Evolutionary conservation across 2,113 vertebrate species (phyloP), one percentile per base, ranked within the genome.

Genomic region (Hyperopisus bebe): DNA sequence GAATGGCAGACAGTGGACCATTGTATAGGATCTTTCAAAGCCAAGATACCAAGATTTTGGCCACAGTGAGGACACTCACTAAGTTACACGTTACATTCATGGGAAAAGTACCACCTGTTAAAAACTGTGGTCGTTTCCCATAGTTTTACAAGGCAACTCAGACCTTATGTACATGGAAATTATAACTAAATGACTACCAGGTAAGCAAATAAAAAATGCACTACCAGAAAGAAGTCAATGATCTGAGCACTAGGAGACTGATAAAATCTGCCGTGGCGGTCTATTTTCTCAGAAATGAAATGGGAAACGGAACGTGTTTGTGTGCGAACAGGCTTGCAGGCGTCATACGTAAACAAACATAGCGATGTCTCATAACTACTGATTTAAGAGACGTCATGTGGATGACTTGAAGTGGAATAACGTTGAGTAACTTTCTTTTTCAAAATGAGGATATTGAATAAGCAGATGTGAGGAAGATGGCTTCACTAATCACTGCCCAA

Each of bases 121-220:
- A 42, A 86, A 91, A 83, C 86, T 89, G 80, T 91, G 88, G 66
- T 90, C 84, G 42, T 91, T 88, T 90, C 47, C 50, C 89, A 93
- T 93, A 94, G 94, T 94, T 90, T 62, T 27, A 42, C 17, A 55
- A 1, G 91, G 90, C 94, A 94, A 94, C 90, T 92, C 9, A 47
- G 3, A 87, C 3, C 6, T 39, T 17, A 35, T 9, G 17, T 74
- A 17, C 6, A 39, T n/a, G 84, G 53, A 44, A 44, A 31, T n/a
- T 47, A 82, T 31, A 89, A 58, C 13, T 13, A 39, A 53, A n/a
- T 0, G n/a, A 35, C 86, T 88, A 13, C 15, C n/a, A 31, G 85
- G 8, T 11, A 27, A 31, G 27, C 31, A 87, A 53, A 48, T 27
- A 53, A 35, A 53, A 31, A 87, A 17, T 19, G 47, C 2, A 27